phyloP scores from a whole-genome alignment of 2,888 invertebrate species.

The Pachycephus smyrnensis region DNA sequence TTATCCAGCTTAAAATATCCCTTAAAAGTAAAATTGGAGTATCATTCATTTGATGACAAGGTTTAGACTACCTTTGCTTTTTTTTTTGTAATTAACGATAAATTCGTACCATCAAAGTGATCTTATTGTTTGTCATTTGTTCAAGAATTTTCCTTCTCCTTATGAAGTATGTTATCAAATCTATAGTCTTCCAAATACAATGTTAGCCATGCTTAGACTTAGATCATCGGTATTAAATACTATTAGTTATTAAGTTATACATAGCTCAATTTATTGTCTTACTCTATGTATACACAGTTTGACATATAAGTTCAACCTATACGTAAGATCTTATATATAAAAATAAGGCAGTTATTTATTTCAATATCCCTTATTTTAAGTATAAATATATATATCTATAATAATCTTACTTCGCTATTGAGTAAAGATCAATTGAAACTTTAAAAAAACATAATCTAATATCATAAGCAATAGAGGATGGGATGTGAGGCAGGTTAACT shows the following conservation, averaged over 20 bases:
- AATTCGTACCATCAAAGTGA: neutral
- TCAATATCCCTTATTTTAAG: neutral
- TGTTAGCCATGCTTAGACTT: neutral
- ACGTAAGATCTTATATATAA: neutral
- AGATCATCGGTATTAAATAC: neutral
- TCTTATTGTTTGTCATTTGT: neutral
- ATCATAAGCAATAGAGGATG: neutral
- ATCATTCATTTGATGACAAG: neutral
- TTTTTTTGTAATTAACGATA: neutral
- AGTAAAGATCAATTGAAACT: neutral
- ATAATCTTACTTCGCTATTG: neutral
- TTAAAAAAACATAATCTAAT: neutral
- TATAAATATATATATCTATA: neutral
- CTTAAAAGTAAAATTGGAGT: neutral
- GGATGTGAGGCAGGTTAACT: neutral
- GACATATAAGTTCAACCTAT: neutral
- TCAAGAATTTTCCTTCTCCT: neutral
- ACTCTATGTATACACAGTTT: neutral
- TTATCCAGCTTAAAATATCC: neutral
- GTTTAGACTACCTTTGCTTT: neutral
- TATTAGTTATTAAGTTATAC: neutral
- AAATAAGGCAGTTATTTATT: neutral
- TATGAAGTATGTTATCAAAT: neutral
- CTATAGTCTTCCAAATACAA: neutral
- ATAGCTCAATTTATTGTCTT: neutral